Percentiles rank a stretch among this genome's conserved stretches.
Conservation (phyloP, 1,140 invertebrate genomes). For the Araneus ventricosus region DNA sequence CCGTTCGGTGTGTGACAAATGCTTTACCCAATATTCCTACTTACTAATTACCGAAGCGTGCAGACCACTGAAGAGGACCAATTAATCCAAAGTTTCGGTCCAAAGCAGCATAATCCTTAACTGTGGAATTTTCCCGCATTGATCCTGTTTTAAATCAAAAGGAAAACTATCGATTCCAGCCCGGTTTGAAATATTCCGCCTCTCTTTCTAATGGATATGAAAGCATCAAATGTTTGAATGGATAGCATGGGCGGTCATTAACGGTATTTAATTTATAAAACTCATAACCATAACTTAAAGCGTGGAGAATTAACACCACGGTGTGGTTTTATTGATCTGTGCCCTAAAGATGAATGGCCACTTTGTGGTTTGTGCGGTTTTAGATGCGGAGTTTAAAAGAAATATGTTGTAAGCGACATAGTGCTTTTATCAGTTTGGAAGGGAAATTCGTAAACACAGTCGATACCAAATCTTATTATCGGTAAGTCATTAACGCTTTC, state of each 20-base stretch:
- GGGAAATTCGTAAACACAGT: not conserved
- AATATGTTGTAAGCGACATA: slow-evolving; percentile 7
- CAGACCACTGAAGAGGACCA: slow-evolving; percentile 29
- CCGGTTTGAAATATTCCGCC: slow-evolving; percentile 34
- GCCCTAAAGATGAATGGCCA: slow-evolving; percentile 31
- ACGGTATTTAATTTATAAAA: slow-evolving; percentile 49
- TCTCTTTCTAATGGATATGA: slow-evolving; percentile 49
- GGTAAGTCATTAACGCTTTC: slow-evolving; percentile 46
- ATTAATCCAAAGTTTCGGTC: slow-evolving; percentile 37
- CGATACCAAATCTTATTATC: slow-evolving; percentile 50
- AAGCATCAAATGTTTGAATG: slow-evolving; percentile 45
- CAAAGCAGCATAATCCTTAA: slow-evolving; percentile 34
- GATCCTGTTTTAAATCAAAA: slow-evolving; percentile 47
- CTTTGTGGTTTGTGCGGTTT: not conserved
- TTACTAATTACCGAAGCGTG: slow-evolving; percentile 32
- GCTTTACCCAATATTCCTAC: slow-evolving; percentile 39
- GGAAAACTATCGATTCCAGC: slow-evolving; percentile 14
- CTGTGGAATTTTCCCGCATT: slow-evolving; percentile 20
- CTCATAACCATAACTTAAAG: slow-evolving; percentile 36
- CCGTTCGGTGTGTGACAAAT: slow-evolving; percentile 28
- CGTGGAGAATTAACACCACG: slow-evolving; percentile 13
- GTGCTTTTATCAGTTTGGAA: slow-evolving; percentile 15
- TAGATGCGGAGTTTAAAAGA: slow-evolving; percentile 25
- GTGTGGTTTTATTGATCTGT: slow-evolving; percentile 5
- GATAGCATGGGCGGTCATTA: slow-evolving; percentile 12